Evolutionary conservation across 2,797 vertebrate genomes (phyloP), one percentile per base, ranked within the genome.

Genomic region (Microcaecilia unicolor): DNA sequence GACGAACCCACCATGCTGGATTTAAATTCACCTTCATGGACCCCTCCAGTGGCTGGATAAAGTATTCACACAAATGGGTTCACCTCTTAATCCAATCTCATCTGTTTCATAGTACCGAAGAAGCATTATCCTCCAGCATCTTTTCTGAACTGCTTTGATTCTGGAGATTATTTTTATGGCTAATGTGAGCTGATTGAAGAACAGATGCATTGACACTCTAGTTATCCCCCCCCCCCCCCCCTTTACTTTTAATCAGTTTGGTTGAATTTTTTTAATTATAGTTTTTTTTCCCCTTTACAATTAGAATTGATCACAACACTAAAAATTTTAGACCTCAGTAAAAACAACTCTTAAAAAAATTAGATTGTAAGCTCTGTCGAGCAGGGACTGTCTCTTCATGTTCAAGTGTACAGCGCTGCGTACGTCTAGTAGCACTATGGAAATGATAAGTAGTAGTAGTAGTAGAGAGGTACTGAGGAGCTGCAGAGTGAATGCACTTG

Each of bases 61-160:
- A 85, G 89, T 91, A 75, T 82, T 91, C 34, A 91, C 88, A 53
- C 89, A 91, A 68, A 91, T 95, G 90, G 92, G 92, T 48, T 94
- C 91, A 9, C 91, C 91, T 54, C 85, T 93, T 48, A 96, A 97
- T 66, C 92, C 93, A 44, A 96, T 95, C 59, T 96, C 93, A 44
- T 98, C 93, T 38, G 93, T 98, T 78, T 98, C 92, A 67, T 95
- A 95, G 90, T 90, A 70, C 62, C 58, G 61, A 67, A 67, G 38
- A n/a, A n/a, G 42, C 5, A 18, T 42, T 41, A 34, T 31, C 58
- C 65, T 66, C n/a, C 54, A 58, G 18, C 51, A 22, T 54, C 63
- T 51, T 65, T 72, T 70, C 69, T 1, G 74, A 73, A 77, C 73
- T 72, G 44, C 61, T 75, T 60, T 73, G 73, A 76, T 70, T 72